These are phyloP conservation scores for Alethe diademata DNA, from an alignment of 2,113 vertebrate genomes.

Conservation along the genomic window DNA sequence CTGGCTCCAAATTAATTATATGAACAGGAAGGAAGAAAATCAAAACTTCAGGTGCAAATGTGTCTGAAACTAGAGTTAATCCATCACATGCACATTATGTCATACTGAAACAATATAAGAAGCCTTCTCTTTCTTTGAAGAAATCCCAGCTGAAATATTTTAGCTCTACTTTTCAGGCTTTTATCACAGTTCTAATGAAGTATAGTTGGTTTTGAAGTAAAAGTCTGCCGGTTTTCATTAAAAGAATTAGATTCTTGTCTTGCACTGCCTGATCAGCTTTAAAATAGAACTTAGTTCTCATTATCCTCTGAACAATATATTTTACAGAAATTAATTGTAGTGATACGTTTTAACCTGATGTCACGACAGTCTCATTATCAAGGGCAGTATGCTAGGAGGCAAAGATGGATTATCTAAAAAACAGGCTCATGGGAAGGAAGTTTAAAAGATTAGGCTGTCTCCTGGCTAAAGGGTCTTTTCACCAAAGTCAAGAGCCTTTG, in stretches of 20 bases:
- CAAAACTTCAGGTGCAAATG: slow-evolving; percentile 51
- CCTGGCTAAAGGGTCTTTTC: slow-evolving; percentile 15
- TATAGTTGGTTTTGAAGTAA: slow-evolving; percentile 63
- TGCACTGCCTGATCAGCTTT: slow-evolving; percentile 4
- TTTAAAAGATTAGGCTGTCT: slow-evolving; percentile 49
- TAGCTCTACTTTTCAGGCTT: slow-evolving; percentile 37
- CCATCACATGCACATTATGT: slow-evolving; percentile 47
- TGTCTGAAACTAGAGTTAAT: slow-evolving; percentile 55
- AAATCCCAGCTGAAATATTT: slow-evolving; percentile 59
- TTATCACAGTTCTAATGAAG: slow-evolving; percentile 71
- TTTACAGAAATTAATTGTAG: slow-evolving; percentile 67
- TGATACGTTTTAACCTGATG: slow-evolving; percentile 69
- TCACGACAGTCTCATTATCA: slow-evolving; percentile 62
- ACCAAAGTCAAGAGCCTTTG: slow-evolving; percentile 24
- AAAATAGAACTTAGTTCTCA: slow-evolving; percentile 50
- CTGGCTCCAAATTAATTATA: not conserved
- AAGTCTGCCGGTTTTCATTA: slow-evolving; percentile 58
- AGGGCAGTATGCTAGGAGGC: slow-evolving; percentile 55
- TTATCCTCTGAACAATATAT: slow-evolving; percentile 64
- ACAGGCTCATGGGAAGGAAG: slow-evolving; percentile 5
- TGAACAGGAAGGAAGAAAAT: slow-evolving; percentile 46
- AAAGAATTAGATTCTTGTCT: slow-evolving; percentile 66
- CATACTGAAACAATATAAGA: slow-evolving; percentile 60
- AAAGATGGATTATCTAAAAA: slow-evolving; percentile 58
- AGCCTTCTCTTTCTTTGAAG: slow-evolving; percentile 46